phyloP scores from a whole-genome alignment of 1,140 invertebrate species.

The Euwallacea similis region DNA sequence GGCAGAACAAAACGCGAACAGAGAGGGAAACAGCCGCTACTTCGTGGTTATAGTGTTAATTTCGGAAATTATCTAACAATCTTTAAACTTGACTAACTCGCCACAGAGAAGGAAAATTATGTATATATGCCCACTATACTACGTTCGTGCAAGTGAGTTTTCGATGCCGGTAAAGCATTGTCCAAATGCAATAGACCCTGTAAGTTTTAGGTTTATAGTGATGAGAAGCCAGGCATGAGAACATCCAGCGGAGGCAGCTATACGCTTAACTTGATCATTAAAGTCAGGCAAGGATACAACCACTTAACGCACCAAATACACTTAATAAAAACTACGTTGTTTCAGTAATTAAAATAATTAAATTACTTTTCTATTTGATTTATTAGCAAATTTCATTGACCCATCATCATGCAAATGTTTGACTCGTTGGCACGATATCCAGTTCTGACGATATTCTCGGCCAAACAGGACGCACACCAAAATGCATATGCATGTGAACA shows the following conservation, averaged over 20 bases:
- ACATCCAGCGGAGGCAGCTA: too few species aligned
- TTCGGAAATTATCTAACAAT: constrained; percentile 52
- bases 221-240: constrained; percentile 4
- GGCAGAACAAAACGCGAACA: constrained; percentile 1
- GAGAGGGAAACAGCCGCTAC: constrained; percentile 12
- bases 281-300: too few species aligned
- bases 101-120: constrained; percentile 53
- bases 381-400: constrained; percentile 9
- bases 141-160: constrained; percentile 41
- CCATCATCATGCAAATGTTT: neutral
- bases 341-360: too few species aligned
- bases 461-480: constrained; percentile 41
- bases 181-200: constrained; percentile 37
- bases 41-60: constrained; percentile 48
- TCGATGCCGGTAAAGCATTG: constrained; percentile 42
- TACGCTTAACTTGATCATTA: too few species aligned
- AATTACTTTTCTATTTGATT: too few species aligned
- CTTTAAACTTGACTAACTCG: constrained; percentile 54
- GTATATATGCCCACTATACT: constrained; percentile 33
- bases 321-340: too few species aligned
- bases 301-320: too few species aligned
- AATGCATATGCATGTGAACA: constrained; percentile 54
- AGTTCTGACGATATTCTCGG: neutral
- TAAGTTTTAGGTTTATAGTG: constrained; percentile 13
- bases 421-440: neutral